These are phyloP conservation scores for Agapornis roseicollis DNA, from an alignment of 2,113 vertebrate genomes.

Conservation along the genomic window DNA sequence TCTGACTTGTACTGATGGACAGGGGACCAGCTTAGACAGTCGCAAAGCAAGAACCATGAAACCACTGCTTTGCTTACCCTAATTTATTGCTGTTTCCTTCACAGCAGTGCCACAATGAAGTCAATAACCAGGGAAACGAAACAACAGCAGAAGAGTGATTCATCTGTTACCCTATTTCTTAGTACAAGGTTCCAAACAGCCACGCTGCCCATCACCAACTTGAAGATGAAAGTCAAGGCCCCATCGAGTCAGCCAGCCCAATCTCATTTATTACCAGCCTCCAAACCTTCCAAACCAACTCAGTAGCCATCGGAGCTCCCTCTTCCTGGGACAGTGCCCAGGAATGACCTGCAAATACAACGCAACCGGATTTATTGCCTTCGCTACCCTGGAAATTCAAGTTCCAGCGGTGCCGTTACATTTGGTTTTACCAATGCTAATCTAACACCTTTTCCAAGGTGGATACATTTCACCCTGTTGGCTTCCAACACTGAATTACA, in stretches of 20 bases:
- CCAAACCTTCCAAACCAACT: not conserved
- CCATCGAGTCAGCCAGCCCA: not conserved
- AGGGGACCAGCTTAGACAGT: not conserved
- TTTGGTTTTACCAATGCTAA: constrained; percentile 6
- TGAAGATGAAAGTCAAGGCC: not conserved
- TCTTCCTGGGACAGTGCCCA: not conserved
- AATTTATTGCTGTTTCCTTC: not conserved
- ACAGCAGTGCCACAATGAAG: not conserved
- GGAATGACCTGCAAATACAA: not conserved
- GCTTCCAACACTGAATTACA: constrained; percentile 19
- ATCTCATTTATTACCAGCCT: not conserved
- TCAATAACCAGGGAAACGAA: not conserved
- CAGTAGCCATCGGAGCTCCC: not conserved
- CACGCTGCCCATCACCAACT: not conserved
- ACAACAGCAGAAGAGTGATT: not conserved
- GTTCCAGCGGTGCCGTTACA: not conserved
- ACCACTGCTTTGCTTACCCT: not conserved
- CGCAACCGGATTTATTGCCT: not conserved
- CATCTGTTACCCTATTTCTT: not conserved
- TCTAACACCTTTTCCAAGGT: constrained; percentile 37
- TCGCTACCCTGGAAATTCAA: not conserved
- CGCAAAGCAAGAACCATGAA: not conserved
- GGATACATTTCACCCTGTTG: not conserved
- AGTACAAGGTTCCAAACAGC: not conserved
- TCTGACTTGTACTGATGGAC: not conserved